A percentile compares a stretch with the other conserved stretches of the same genome.
These are phyloP conservation scores for Lophius piscatorius DNA, from an alignment of 2,113 vertebrate species.

Conservation along the genomic window DNA sequence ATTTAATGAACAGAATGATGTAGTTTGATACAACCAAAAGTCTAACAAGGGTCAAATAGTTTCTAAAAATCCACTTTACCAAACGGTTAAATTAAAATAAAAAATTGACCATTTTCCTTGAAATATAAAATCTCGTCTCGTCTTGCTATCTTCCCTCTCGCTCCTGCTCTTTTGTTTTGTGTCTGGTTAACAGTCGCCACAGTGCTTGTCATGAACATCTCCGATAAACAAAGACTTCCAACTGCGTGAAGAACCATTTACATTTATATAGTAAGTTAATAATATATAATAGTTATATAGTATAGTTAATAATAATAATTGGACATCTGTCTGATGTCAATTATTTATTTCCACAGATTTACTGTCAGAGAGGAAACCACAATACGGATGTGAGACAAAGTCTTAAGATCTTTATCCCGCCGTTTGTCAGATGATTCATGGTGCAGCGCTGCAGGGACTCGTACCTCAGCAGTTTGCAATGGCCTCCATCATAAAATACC, in stretches of 20 bases:
- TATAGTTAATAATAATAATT: no score
- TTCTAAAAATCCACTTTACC: no score
- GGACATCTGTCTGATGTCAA: constrained; percentile 17
- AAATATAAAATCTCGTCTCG: no score
- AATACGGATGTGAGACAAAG: neutral
- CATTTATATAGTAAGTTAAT: no score
- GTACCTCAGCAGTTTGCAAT: constrained; percentile 1
- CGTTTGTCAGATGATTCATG: constrained; percentile 45
- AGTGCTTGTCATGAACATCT: constrained; percentile 5
- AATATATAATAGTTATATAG: no score
- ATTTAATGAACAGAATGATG: no score
- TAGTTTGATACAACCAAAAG: no score
- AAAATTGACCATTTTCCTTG: no score
- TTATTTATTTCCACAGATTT: constrained; percentile 32
- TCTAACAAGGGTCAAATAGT: no score
- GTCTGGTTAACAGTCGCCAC: constrained; percentile 46
- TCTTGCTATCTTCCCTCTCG: no score
- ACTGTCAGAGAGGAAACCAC: constrained; percentile 21
- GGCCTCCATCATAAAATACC: neutral
- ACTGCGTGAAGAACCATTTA: no score
- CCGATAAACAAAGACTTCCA: constrained; percentile 26
- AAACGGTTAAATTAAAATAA: no score
- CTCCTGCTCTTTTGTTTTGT: neutral
- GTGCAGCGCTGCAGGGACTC: constrained; percentile 26
- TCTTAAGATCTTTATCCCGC: constrained; percentile 38